Conservation (phyloP, 2,113 vertebrate genomes). For the Trinectes maculatus region DNA sequence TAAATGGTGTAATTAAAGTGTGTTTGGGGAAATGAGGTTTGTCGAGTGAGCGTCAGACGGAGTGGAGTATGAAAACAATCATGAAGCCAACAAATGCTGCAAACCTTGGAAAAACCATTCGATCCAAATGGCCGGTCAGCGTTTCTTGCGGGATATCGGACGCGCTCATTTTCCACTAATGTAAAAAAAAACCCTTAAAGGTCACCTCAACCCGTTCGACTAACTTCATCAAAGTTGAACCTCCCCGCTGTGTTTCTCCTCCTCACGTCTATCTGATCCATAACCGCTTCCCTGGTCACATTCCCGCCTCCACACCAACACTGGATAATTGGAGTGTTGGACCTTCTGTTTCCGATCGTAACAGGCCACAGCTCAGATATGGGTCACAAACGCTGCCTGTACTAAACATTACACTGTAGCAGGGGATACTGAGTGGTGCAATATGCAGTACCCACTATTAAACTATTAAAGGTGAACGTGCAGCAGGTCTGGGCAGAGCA, state of each 20-base stretch:
- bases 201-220: background rate
- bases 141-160: background rate
- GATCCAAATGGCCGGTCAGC: too few species aligned
- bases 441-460: conserved; percentile 21
- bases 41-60: too few species aligned
- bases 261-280: background rate
- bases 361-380: background rate
- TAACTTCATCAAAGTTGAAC: conserved; percentile 8
- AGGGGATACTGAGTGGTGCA: conserved; percentile 28
- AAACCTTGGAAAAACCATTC: too few species aligned
- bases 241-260: background rate
- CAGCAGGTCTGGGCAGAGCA: conserved; percentile 15
- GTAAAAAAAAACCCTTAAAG: conserved; percentile 11
- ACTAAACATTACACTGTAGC: conserved; percentile 21
- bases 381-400: conserved; percentile 3
- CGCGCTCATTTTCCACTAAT: background rate
- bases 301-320: background rate
- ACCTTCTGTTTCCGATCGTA: background rate
- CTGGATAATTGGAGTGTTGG: background rate
- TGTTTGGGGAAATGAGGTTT: too few species aligned
- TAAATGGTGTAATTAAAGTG: too few species aligned
- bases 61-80: too few species aligned
- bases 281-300: background rate
- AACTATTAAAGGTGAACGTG: conserved; percentile 30
- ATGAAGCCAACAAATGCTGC: too few species aligned